phyloP scores from a whole-genome alignment of 2,888 invertebrate species.

The Synergus umbraculus region DNA sequence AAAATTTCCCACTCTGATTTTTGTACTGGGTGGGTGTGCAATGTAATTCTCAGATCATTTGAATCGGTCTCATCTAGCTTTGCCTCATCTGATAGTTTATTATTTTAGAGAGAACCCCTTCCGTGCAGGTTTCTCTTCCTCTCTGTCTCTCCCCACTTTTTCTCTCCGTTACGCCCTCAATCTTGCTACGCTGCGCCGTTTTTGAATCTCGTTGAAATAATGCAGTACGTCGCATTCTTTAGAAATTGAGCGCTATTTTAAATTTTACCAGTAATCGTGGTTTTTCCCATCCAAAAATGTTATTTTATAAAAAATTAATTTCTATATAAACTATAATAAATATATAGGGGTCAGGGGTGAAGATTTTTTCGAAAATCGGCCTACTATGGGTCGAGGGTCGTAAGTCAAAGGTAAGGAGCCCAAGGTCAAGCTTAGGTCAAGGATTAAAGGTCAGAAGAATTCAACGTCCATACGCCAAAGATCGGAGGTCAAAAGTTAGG shows the following conservation, averaged over 20 bases:
- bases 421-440: too few relatives aligned
- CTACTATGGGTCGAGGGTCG: too few relatives aligned
- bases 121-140: slow-evolving; percentile 53
- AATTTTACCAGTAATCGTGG: slow-evolving; percentile 4
- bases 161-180: slow-evolving; percentile 43
- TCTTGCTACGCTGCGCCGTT: slow-evolving; percentile 22
- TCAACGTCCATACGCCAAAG: too few relatives aligned
- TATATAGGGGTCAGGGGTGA: too few relatives aligned
- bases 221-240: slow-evolving; percentile 57
- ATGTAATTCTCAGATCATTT: slow-evolving; percentile 31
- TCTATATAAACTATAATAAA: too few relatives aligned
- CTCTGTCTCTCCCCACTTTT: slow-evolving; percentile 46
- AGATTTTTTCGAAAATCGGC: too few relatives aligned
- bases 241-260: slow-evolving; percentile 46
- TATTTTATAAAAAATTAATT: too few relatives aligned
- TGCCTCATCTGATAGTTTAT: slow-evolving; percentile 61
- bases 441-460: too few relatives aligned
- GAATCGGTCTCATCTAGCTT: slow-evolving; percentile 11
- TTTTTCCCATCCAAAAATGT: neutral
- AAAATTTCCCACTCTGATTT: neutral
- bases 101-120: slow-evolving; percentile 69
- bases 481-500: too few relatives aligned
- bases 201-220: slow-evolving; percentile 55
- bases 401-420: too few relatives aligned
- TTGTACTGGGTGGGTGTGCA: neutral